phyloP scores from a whole-genome alignment of 2,113 vertebrate species.

The Procavia capensis region DNA sequence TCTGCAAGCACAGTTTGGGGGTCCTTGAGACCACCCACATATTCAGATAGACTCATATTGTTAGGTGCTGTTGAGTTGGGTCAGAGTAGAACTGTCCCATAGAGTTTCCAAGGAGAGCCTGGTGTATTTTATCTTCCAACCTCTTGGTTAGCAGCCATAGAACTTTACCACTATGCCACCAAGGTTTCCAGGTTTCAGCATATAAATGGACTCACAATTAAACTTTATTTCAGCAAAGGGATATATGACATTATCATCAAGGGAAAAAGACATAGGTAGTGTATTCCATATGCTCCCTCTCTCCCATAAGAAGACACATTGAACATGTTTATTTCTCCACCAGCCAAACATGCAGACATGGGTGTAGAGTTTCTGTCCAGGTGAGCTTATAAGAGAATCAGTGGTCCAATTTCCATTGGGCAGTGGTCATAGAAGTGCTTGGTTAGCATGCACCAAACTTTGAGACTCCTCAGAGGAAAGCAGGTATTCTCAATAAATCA shows the following conservation, averaged over 20 bases:
- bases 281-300: background rate
- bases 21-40: background rate
- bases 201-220: background rate
- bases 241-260: background rate
- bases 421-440: background rate
- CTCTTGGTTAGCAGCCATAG: too few species aligned
- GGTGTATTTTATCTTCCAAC: too few species aligned
- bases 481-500: background rate
- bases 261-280: background rate
- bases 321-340: too few species aligned
- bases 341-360: background rate
- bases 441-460: background rate
- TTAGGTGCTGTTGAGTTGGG: too few species aligned
- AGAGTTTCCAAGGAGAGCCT: too few species aligned
- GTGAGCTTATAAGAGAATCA: background rate
- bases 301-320: background rate
- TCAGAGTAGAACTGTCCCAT: too few species aligned
- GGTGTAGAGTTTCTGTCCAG: background rate
- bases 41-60: background rate
- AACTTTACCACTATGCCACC: too few species aligned
- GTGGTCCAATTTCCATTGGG: background rate
- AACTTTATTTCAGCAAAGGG: background rate
- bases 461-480: background rate
- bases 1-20: background rate
- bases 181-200: background rate